These are phyloP conservation scores for Zygothrica quintamaculata DNA, from an alignment of 2,888 invertebrate species.

Conservation along the genomic window DNA sequence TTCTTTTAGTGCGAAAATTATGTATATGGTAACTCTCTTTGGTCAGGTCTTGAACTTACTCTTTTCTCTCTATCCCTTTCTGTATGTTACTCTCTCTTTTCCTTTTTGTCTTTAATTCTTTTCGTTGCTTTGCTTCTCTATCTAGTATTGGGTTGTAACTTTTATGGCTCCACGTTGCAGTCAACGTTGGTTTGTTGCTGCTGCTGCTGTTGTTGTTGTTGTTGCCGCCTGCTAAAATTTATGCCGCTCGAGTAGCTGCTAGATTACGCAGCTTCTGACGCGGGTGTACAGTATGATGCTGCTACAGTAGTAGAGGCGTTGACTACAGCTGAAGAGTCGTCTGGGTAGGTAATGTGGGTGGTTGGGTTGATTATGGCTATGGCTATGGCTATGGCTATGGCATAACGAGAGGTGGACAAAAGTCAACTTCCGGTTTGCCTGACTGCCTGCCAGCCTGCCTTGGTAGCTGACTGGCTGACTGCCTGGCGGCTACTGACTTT, in stretches of 20 bases:
- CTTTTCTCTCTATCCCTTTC: slow-evolving; percentile 1
- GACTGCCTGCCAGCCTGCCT: no score
- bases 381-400: slow-evolving; percentile 1
- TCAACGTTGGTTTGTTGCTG: slow-evolving; percentile 31
- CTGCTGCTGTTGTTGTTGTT: slow-evolving; percentile 24
- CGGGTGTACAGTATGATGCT: slow-evolving; percentile 9
- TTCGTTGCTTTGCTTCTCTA: slow-evolving; percentile 13
- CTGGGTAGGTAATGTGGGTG: neutral
- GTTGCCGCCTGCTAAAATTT: slow-evolving; percentile 53
- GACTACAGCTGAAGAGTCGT: neutral
- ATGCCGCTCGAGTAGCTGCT: slow-evolving; percentile 72
- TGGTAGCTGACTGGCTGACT: no score
- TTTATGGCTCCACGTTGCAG: slow-evolving; percentile 68
- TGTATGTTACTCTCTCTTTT: slow-evolving; percentile 12
- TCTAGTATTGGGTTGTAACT: slow-evolving; percentile 62
- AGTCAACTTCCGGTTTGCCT: slow-evolving; percentile 62
- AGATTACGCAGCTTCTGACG: slow-evolving; percentile 59
- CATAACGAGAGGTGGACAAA: slow-evolving; percentile 9
- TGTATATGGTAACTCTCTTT: slow-evolving; percentile 35
- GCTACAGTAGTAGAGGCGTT: slow-evolving; percentile 1
- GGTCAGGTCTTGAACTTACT: slow-evolving; percentile 48
- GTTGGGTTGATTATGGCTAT: slow-evolving; percentile 1
- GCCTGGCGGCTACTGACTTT: slow-evolving; percentile 28
- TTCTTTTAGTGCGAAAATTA: slow-evolving; percentile 56
- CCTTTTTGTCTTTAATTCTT: no score